phyloP scores from a whole-genome alignment of 2,888 invertebrate genomes.

The Cephus spinipes region DNA sequence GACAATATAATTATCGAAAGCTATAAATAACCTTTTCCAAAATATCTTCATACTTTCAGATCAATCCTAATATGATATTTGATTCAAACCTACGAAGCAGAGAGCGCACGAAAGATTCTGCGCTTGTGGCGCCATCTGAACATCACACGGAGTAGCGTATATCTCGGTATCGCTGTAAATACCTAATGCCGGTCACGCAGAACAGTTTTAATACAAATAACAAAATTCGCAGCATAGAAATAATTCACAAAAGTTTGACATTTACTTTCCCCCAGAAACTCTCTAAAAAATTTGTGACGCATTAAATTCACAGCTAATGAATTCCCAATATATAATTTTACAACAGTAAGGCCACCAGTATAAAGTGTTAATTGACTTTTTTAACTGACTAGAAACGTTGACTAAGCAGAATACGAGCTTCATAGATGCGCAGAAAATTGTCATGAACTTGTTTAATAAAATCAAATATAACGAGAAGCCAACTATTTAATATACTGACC shows the following conservation, averaged over 20 bases:
- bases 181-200: neutral
- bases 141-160: neutral
- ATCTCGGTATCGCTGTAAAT: neutral
- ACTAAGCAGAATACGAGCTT: no score
- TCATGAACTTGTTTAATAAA: neutral
- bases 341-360: no score
- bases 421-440: no score
- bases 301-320: no score
- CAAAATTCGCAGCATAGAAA: neutral
- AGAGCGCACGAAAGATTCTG: neutral
- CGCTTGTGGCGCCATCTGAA: neutral
- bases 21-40: neutral
- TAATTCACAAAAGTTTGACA: neutral
- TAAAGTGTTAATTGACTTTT: no score
- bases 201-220: neutral
- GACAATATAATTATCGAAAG: neutral
- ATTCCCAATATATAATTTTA: no score
- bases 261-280: no score
- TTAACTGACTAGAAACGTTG: neutral
- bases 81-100: neutral
- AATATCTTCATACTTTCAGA: neutral
- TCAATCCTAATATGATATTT: neutral
- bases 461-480: neutral
- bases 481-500: neutral
- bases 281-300: no score